A percentile compares a stretch with the other conserved stretches of the same genome.
Evolutionary conservation across 1,140 invertebrate species (phyloP).

Genomic region (Drosophila bocqueti): DNA sequence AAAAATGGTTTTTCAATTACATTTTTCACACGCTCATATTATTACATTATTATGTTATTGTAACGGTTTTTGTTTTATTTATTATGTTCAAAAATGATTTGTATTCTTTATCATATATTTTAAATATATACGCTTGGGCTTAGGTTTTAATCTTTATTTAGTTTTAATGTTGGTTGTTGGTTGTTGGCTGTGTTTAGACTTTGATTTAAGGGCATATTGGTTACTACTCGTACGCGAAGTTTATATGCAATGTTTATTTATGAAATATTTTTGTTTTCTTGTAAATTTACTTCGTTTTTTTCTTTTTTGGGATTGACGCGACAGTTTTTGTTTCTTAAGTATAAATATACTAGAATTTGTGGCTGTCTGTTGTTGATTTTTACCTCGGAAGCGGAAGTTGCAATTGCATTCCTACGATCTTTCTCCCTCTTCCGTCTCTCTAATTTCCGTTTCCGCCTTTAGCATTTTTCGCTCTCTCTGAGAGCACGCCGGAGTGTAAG

Average conservation of each 20-base stretch:
- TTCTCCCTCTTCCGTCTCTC: slow-evolving; percentile 3
- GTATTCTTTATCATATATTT: slow-evolving; percentile 50
- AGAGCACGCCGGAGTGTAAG: slow-evolving; percentile 62
- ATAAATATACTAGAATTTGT: slow-evolving; percentile 74
- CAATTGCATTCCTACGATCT: slow-evolving; percentile 8
- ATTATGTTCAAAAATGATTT: slow-evolving; percentile 62
- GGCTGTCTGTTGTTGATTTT: slow-evolving; percentile 40
- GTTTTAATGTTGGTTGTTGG: slow-evolving; percentile 55
- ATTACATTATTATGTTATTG: slow-evolving; percentile 62
- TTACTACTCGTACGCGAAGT: slow-evolving; percentile 70
- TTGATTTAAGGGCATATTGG: slow-evolving; percentile 79
- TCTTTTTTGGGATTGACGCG: slow-evolving; percentile 67
- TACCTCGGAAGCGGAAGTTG: slow-evolving; percentile 26
- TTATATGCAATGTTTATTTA: slow-evolving; percentile 64
- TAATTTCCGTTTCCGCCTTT: slow-evolving; percentile 36
- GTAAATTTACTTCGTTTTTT: slow-evolving; percentile 67
- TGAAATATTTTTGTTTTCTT: slow-evolving; percentile 48
- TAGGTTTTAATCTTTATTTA: slow-evolving; percentile 40
- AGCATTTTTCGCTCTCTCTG: slow-evolving; percentile 62
- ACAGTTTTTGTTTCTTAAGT: slow-evolving; percentile 48
- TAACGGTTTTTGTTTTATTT: slow-evolving; percentile 45
- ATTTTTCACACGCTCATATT: slow-evolving; percentile 61
- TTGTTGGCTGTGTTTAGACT: slow-evolving; percentile 70
- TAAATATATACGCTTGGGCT: slow-evolving; percentile 56
- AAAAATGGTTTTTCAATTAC: slow-evolving; percentile 62